Percentiles rank a stretch among this genome's conserved stretches.
phyloP scores from a whole-genome alignment of 1,140 invertebrate species.

The fruit fly (Drosophila melanogaster) region Release_6_plus_ISO1_MT NT_033777.3:25019001-25019500 shows the following conservation, averaged over 20 bases:
- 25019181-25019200: constrained; percentile 20
- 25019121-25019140: constrained; percentile 1
- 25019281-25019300: constrained; percentile 26
- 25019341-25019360: constrained; percentile 27
- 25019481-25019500: constrained; percentile 52
- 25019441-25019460: constrained; percentile 50
- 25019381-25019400: constrained; percentile 25
- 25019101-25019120: constrained; percentile 3
- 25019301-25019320: constrained; percentile 37
- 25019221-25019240: constrained; percentile 15
- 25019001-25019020: constrained; percentile 20
- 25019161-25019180: constrained; percentile 10
- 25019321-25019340: constrained; percentile 15
- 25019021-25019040: constrained; percentile 9
- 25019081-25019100: constrained; percentile 15
- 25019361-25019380: constrained; percentile 34
- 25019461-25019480: constrained; percentile 36
- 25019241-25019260: constrained; percentile 37
- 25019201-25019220: constrained; percentile 25
- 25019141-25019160: constrained; percentile 20
- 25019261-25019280: constrained; percentile 40
- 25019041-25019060: constrained; percentile 9
- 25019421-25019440: constrained; percentile 10
- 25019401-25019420: constrained; percentile 19
- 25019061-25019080: constrained; percentile 24